Percentiles rank a stretch among this genome's conserved stretches.
Evolutionary conservation across 2,113 vertebrate species (phyloP).

Genomic region (Leptodactylus fuscus): DNA sequence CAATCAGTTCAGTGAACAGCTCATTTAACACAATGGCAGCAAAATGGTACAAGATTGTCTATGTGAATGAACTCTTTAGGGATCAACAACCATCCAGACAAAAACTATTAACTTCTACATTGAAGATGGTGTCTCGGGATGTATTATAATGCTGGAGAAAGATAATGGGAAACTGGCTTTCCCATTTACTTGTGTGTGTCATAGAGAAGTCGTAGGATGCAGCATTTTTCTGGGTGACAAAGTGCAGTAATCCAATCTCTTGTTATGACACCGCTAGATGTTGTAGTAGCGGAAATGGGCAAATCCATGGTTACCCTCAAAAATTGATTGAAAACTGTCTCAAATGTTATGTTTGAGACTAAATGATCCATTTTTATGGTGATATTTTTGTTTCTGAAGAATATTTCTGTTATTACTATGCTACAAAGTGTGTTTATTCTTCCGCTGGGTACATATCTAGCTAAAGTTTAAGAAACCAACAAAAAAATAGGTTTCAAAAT

Average conservation of each 20-base stretch:
- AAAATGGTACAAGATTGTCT: constrained; percentile 24
- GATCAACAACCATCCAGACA: constrained; percentile 7
- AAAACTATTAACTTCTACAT: constrained; percentile 36
- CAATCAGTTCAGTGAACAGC: constrained; percentile 37
- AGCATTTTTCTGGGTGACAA: constrained; percentile 1
- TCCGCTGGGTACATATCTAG: no score
- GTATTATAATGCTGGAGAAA: neutral
- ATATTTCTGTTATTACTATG: no score
- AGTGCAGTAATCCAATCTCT: neutral
- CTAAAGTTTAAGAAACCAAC: no score
- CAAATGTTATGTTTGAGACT: no score
- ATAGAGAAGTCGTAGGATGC: neutral
- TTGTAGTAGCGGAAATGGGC: neutral
- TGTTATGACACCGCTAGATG: neutral
- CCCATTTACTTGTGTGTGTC: neutral
- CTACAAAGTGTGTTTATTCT: no score
- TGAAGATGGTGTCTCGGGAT: constrained; percentile 4
- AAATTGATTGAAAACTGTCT: no score
- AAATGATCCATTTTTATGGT: no score
- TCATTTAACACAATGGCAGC: constrained; percentile 30
- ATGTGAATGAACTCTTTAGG: constrained; percentile 21
- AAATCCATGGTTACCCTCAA: neutral
- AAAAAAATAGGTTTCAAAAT: no score
- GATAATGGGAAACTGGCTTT: neutral
- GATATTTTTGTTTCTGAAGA: no score